Conservation (phyloP, 2,113 vertebrate species). For the Nestor notabilis region DNA sequence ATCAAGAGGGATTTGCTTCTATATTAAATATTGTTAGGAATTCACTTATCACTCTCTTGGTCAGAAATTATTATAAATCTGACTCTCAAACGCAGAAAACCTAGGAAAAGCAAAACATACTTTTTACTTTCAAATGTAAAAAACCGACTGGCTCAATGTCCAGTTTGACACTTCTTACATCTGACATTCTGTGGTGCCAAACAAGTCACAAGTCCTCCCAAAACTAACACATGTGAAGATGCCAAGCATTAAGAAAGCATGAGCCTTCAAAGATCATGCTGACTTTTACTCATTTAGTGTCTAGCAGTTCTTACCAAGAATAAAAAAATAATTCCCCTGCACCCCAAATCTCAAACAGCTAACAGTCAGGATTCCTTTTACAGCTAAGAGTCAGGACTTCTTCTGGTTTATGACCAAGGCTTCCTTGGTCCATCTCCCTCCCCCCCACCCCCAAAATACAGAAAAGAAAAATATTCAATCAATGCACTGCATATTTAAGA, state of each 20-base stretch:
- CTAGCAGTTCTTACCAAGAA: not conserved
- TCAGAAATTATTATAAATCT: not conserved
- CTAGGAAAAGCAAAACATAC: not conserved
- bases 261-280: not conserved
- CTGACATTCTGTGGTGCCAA: not conserved
- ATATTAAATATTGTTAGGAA: not conserved
- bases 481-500: not conserved
- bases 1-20: not conserved
- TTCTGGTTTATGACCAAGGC: not conserved
- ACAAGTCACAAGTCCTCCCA: not conserved
- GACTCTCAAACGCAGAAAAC: not conserved
- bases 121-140: not conserved
- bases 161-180: not conserved
- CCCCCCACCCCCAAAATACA: not conserved
- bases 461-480: not conserved
- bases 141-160: not conserved
- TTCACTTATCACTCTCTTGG: not conserved
- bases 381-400: not conserved
- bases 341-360: not conserved
- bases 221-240: not conserved
- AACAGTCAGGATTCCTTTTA: not conserved
- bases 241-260: not conserved
- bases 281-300: not conserved
- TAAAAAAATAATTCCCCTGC: not conserved
- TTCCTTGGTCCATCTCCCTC: not conserved